Conservation (phyloP, 2,113 vertebrate genomes). For the Seriola rivoliana region DNA sequence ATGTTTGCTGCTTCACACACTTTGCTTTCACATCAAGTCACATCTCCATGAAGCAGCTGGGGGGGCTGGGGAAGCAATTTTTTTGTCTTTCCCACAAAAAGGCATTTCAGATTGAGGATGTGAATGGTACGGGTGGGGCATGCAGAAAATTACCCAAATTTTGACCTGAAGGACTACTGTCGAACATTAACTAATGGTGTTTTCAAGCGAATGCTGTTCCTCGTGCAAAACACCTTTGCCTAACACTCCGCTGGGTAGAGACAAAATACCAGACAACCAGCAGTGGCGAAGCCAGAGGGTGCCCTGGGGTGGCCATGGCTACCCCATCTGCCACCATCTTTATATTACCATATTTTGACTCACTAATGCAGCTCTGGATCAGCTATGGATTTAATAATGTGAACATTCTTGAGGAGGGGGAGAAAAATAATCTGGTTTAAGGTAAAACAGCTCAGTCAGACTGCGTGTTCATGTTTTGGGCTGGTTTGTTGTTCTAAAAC, state of each 20-base stretch:
- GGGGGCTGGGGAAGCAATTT: not conserved
- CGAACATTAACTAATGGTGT: not conserved
- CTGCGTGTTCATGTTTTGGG: no score
- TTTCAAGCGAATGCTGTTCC: not conserved
- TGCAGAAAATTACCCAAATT: not conserved
- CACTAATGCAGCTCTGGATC: no score
- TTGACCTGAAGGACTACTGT: not conserved
- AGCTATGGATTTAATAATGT: no score
- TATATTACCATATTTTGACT: no score
- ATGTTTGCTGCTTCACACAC: not conserved
- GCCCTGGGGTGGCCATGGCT: no score
- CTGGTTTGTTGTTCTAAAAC: no score
- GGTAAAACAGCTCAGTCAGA: no score
- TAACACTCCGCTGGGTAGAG: not conserved
- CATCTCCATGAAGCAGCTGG: not conserved
- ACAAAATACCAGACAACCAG: constrained; percentile 2
- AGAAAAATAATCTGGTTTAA: no score
- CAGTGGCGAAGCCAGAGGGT: no score
- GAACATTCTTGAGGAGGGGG: no score
- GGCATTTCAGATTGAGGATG: not conserved
- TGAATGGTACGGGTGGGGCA: not conserved
- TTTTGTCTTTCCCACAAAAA: not conserved
- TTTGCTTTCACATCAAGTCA: not conserved
- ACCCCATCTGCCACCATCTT: no score
- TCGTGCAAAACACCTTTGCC: not conserved